Base-by-base conservation (phyloP, 37 sponge, comb jelly and placozoan species). In the Spongilla lacustris region DNA sequence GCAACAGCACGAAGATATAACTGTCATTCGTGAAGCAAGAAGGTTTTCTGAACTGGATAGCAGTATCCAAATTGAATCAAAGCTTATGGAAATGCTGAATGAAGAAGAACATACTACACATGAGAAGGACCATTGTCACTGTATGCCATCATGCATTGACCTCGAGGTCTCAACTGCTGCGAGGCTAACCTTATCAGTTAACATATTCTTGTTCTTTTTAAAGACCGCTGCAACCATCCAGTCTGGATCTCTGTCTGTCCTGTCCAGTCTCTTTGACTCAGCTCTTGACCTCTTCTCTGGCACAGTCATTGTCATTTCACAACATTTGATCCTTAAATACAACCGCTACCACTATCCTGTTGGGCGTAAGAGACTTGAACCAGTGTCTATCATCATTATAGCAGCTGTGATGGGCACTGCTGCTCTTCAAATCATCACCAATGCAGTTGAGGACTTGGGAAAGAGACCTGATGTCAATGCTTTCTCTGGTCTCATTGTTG, bases 361-460 rank as follows among this genome's bases (percentile, higher is more conserved):
- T 71, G 90, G 90, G 14, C 67, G 84, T 28, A 79, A 48, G 23
- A 78, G 90, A 33, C 75, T 89, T 28, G 90, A 89, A 37, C 85
- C 90, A 10, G 90, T 89, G 27, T 81, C 90, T 25, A 89, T 89
- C 48, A 35, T 85, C 31, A 77, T 89, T 1, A 84, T 80, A 41
- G 90, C 90, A 23, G 32, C 81, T 14, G 85, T 89, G 10, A 89
- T 89, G 90, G 90, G 90, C 19, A 89, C 90, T 19, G 90, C 90
- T 50, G 73, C 90, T 34, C 48, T 89, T 31, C 90, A 89, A 41
- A 78, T 89, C 30, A 37, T 89, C 46, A 82, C 85, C 9, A 41
- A 74, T 21, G 85, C 90, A 14, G 66, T 84, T 23, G 58, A 84
- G 36, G 71, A 80, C 71, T 79, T 89, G 24, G 66, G 68, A 22